A percentile compares a stretch with the other conserved stretches of the same genome.
Conservation (phyloP, 2,113 vertebrate species). For the Grus americana region DNA sequence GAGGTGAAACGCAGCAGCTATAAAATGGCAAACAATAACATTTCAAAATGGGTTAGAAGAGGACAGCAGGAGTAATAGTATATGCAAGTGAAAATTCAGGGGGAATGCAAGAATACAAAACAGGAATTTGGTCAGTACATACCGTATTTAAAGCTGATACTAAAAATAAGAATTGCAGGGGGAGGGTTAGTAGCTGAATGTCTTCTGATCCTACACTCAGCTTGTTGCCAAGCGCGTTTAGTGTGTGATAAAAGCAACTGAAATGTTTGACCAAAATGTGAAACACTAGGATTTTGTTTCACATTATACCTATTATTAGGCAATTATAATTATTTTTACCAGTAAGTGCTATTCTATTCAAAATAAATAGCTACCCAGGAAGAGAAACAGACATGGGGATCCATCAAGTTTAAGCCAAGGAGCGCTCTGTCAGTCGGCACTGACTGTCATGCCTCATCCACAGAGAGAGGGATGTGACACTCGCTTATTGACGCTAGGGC, state of each 20-base stretch:
- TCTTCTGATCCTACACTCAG: not conserved
- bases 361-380: not conserved
- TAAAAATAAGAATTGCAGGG: not conserved
- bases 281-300: not conserved
- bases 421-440: rapidly evolving
- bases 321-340: not conserved
- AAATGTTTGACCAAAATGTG: not conserved
- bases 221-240: not conserved
- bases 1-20: not conserved
- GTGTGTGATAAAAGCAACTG: not conserved
- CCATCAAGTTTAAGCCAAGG: not conserved
- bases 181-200: not conserved
- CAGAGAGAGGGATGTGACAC: not conserved
- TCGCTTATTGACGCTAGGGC: not conserved
- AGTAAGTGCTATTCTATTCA: not conserved
- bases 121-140: slow-evolving; percentile 13
- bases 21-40: not conserved
- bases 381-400: not conserved
- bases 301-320: not conserved
- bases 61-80: not conserved
- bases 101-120: not conserved
- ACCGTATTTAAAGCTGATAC: not conserved
- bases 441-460: rapidly evolving
- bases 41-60: slow-evolving; percentile 17
- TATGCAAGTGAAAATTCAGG: not conserved